Base-by-base conservation (phyloP, 2,113 vertebrate species). In the Salvator merianae region DNA sequence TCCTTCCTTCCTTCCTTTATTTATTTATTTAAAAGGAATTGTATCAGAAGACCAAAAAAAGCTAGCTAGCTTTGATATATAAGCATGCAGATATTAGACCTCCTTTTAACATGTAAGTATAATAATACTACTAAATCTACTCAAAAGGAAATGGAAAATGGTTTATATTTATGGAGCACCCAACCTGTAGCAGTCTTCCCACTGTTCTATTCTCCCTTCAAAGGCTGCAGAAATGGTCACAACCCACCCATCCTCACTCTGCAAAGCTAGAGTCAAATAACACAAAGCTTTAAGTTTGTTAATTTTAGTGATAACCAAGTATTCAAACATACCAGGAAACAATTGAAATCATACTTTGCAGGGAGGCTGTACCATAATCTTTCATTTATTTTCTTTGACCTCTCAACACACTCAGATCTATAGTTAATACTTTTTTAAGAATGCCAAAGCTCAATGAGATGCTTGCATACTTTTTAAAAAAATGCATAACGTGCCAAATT, bases 81-180 rank as follows among this genome's bases (percentile, higher is more conserved):
- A 77, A 55, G 34, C 66, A 69, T 78, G 59, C 50, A 77, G 65
- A 43, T 84, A 68, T 83, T 83, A n/a, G n/a, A n/a, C n/a, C n/a
- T n/a, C n/a, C n/a, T n/a, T n/a, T n/a, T n/a, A n/a, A n/a, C n/a
- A n/a, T n/a, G n/a, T n/a, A n/a, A n/a, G n/a, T n/a, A n/a, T n/a
- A n/a, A n/a, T n/a, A n/a, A n/a, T n/a, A n/a, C n/a, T n/a, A 47
- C 69, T 55, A 30, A 28, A 70, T 77, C 38, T 59, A 77, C 65
- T 84, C 53, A 20, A 84, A 77, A 71, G 69, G 66, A 78, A 77
- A 3, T 83, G 40, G 32, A 30, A 43, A 75, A 32, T 32, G 66
- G 73, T 34, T 83, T 75, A 36, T 50, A 20, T 72, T 66, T 66
- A 36, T 9, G n/a, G 59, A 65, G 16, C 30, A 30, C 32, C 74